Conservation (phyloP, 2,113 vertebrate species). For the Nansenia antarctica region DNA sequence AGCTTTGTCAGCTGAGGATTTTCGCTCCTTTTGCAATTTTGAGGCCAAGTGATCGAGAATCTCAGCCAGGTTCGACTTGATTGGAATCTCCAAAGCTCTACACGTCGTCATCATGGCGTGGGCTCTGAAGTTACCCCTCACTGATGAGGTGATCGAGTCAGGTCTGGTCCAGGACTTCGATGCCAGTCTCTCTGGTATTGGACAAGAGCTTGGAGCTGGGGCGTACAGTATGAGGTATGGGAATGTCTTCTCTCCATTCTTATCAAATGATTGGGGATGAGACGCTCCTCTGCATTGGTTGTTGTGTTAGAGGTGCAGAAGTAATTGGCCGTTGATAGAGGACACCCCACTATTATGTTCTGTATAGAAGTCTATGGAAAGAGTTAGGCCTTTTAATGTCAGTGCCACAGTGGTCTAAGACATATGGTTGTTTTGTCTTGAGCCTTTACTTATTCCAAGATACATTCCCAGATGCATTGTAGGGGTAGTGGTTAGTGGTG, state of each 20-base stretch:
- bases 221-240: conserved; percentile 98
- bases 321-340: too few species aligned
- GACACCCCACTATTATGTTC: too few species aligned
- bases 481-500: too few species aligned
- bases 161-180: conserved; percentile 97
- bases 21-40: neutral
- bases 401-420: too few species aligned
- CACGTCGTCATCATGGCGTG: conserved; percentile 83
- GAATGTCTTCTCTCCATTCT: neutral
- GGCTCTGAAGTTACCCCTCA: conserved; percentile 94
- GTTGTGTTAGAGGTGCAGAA: too few species aligned
- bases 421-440: too few species aligned
- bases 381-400: too few species aligned
- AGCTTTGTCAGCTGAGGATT: neutral
- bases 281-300: too few species aligned
- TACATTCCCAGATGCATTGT: neutral
- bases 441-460: too few species aligned
- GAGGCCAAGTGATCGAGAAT: conserved; percentile 3
- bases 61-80: conserved; percentile 35
- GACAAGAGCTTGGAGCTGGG: conserved; percentile 94
- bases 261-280: neutral
- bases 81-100: conserved; percentile 25
- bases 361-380: too few species aligned
- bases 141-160: conserved; percentile 96
- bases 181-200: conserved; percentile 95